Percentiles rank a stretch among this genome's conserved stretches.
Conservation (phyloP, 2,113 vertebrate species). For the Engystomops pustulosus region DNA sequence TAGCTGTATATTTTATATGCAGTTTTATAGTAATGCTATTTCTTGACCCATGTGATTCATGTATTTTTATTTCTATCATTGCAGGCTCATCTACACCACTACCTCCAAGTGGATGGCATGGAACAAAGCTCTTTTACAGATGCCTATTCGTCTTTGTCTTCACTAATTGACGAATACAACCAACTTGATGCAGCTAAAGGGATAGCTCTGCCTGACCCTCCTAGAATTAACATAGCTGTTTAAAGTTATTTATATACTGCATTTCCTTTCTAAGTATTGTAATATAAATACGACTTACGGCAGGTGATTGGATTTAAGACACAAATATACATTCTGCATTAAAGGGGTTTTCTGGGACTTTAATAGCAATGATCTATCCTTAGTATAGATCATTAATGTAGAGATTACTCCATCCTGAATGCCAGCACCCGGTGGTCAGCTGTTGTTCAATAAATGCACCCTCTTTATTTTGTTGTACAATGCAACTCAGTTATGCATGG, state of each 20-base stretch:
- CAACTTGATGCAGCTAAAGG: conserved; percentile 80
- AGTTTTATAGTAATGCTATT: not conserved
- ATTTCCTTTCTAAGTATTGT: not conserved
- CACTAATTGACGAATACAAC: conserved; percentile 88
- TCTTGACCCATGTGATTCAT: not conserved
- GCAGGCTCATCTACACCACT: conserved; percentile 96
- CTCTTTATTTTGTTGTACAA: no score
- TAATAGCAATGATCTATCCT: no score
- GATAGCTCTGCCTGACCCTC: conserved; percentile 68
- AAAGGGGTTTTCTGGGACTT: not conserved
- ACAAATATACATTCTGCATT: not conserved
- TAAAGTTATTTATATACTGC: conserved; percentile 62
- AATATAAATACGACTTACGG: not conserved
- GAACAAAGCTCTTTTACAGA: conserved; percentile 87
- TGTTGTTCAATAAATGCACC: no score
- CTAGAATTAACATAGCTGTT: conserved; percentile 80
- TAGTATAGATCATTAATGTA: no score
- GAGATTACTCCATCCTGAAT: no score
- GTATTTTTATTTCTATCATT: not conserved
- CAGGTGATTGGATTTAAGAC: not conserved
- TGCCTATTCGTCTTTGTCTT: conserved; percentile 80
- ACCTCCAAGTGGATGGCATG: conserved; percentile 89
- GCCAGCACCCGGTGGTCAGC: no score
- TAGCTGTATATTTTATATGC: not conserved
- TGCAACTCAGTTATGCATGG: no score